These are phyloP conservation scores for Pitangus sulphuratus DNA, from an alignment of 2,797 vertebrate species.

Conservation along the genomic window DNA sequence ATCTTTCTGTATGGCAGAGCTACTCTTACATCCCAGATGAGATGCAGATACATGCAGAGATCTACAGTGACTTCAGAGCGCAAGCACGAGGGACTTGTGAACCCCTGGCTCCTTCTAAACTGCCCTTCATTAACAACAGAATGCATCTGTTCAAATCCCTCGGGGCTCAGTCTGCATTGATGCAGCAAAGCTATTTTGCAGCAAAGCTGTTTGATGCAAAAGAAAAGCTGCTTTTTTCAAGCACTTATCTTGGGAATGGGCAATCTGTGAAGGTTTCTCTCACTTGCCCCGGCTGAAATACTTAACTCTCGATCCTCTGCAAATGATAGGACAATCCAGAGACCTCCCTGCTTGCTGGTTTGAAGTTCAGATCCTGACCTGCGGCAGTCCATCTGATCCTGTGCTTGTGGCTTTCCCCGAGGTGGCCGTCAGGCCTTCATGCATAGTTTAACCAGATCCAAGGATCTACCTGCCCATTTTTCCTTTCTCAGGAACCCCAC, in stretches of 20 bases:
- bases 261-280: not conserved
- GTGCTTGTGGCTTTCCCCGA: not conserved
- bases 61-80: constrained; percentile 8
- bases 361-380: not conserved
- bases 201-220: not conserved
- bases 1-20: not conserved
- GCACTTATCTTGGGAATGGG: not conserved
- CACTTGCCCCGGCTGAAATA: not conserved
- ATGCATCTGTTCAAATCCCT: not conserved
- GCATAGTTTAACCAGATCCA: constrained; percentile 13
- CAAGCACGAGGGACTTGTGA: not conserved
- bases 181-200: constrained; percentile 25
- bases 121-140: constrained; percentile 54
- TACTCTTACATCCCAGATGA: not conserved
- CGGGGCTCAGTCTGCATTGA: not conserved
- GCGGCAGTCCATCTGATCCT: not conserved
- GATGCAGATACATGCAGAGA: not conserved
- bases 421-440: not conserved
- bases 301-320: not conserved
- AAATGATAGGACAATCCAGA: not conserved
- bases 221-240: constrained; percentile 39
- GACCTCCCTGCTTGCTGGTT: not conserved
- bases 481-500: not conserved
- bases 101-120: constrained; percentile 1
- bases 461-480: not conserved